Evolutionary conservation across 1,140 invertebrate species (phyloP), one percentile per base, ranked within the genome.

Genomic region (Bilobella aurantiaca): DNA sequence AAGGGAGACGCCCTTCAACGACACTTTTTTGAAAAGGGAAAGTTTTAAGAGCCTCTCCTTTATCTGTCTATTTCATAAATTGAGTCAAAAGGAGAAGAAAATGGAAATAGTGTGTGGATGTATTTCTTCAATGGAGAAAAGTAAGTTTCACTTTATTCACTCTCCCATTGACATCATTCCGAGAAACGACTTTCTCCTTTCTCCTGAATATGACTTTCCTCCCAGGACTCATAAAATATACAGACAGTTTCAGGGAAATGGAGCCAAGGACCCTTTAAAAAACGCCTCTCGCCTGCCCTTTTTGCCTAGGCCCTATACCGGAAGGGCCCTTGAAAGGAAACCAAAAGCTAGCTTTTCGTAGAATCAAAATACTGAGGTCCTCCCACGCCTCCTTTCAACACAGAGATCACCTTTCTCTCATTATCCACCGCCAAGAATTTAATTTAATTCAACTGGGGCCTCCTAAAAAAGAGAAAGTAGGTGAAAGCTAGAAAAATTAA

Each of bases 21-120:
- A 42, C 34, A 42, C 34, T 8, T 42, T 42, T 42, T 42, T 42
- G 34, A 12, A 18, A n/a, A 42, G 34, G 18, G 34, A 42, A 42
- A 42, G 34, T 42, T 42, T 42, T 42, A 18, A 12, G 34, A 42
- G 34, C 34, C 16, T 29, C 31, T 59, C 31, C 28, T 59, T 59
- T 59, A 59, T 59, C 58, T 29, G 16, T 16, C 58, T 14, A 59
- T 59, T 59, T 28, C 58, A 59, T 59, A 59, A 59, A 59, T 59
- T 59, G 58, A 59, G 58, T 59, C 28, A 25, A 25, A 25, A 56
- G 14, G 49, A 56, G 49, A 14, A 14, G 49, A 56, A 25, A n/a
- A 25, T 14, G 25, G 25, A 25, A 25, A 56, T n/a, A 8, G 49
- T 25, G 49, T 56, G 49, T 56, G 21, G 12, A 56, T 56, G 49